These are phyloP conservation scores for Drosophila parvula DNA, from an alignment of 1,140 invertebrate genomes.

Conservation along the genomic window DNA sequence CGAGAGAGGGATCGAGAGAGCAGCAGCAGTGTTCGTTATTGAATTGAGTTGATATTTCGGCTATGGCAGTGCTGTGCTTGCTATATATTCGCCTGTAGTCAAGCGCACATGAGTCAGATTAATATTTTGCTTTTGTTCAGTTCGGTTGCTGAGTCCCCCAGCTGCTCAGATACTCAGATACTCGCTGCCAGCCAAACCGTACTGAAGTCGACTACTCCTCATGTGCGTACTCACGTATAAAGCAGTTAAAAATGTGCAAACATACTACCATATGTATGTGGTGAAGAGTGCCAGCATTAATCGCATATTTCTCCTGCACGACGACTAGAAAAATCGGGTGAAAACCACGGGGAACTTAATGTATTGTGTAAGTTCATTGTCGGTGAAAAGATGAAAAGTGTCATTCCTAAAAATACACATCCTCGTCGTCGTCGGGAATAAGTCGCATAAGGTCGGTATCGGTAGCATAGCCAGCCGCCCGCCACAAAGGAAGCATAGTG, in stretches of 20 bases:
- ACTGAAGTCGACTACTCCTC: conserved; percentile 27
- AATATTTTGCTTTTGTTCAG: conserved; percentile 48
- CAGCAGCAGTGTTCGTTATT: conserved; percentile 8
- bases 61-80: conserved; percentile 8
- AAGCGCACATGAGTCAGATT: conserved; percentile 43
- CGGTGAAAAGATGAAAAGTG: conserved; percentile 46
- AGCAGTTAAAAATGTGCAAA: conserved; percentile 48
- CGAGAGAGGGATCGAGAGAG: conserved; percentile 32
- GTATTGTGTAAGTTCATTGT: conserved; percentile 48
- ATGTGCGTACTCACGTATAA: conserved; percentile 46
- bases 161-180: conserved; percentile 20
- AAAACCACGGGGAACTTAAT: conserved; percentile 27
- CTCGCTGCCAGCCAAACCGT: conserved; percentile 33
- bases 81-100: conserved; percentile 20
- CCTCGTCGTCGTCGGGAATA: conserved; percentile 19
- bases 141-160: conserved; percentile 23
- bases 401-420: conserved; percentile 46
- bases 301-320: conserved; percentile 42
- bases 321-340: conserved; percentile 46
- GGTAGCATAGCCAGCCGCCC: conserved; percentile 9
- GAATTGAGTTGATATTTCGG: conserved; percentile 35
- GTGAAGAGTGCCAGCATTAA: conserved; percentile 47
- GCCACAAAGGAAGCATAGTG: conserved; percentile 34
- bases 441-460: conserved; percentile 28
- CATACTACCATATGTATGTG: conserved; percentile 35